These are phyloP conservation scores for Calonectris borealis DNA, from an alignment of 2,113 vertebrate species.

Conservation along the genomic window DNA sequence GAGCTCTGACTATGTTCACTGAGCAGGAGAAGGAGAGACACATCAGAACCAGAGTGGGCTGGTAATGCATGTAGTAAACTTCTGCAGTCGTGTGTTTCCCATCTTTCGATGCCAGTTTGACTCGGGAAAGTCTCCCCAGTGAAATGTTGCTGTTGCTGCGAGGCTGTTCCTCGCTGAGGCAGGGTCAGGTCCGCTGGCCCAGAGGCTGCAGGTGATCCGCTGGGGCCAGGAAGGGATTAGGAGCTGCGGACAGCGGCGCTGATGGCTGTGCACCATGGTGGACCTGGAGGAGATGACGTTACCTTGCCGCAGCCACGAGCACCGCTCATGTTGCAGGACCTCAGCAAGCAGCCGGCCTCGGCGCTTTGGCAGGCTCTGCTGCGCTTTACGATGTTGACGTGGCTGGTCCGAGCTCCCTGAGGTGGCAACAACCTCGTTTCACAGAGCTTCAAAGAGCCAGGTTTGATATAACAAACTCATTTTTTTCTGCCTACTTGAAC, in stretches of 20 bases:
- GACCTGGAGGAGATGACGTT: background rate
- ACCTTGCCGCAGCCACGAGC: rapidly evolving
- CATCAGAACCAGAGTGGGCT: background rate
- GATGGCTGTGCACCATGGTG: rapidly evolving
- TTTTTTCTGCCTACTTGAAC: constrained; percentile 47
- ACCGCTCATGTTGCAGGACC: background rate
- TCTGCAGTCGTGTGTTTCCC: rapidly evolving
- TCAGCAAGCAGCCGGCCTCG: rapidly evolving
- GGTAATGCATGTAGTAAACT: rapidly evolving
- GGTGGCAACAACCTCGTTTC: background rate
- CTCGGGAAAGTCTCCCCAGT: background rate
- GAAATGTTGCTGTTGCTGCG: rapidly evolving
- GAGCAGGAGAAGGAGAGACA: background rate
- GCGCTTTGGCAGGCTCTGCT: background rate
- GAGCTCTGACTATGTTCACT: background rate
- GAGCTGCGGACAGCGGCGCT: rapidly evolving
- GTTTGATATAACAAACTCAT: background rate
- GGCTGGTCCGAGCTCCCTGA: background rate
- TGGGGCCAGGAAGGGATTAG: constrained; percentile 25
- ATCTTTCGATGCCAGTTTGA: background rate
- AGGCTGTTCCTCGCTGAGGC: background rate
- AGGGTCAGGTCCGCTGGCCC: background rate
- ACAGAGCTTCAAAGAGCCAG: constrained; percentile 9
- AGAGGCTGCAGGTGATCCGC: background rate
- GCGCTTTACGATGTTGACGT: background rate